Conservation (phyloP, 2,113 vertebrate genomes). For the Pionites leucogaster region DNA sequence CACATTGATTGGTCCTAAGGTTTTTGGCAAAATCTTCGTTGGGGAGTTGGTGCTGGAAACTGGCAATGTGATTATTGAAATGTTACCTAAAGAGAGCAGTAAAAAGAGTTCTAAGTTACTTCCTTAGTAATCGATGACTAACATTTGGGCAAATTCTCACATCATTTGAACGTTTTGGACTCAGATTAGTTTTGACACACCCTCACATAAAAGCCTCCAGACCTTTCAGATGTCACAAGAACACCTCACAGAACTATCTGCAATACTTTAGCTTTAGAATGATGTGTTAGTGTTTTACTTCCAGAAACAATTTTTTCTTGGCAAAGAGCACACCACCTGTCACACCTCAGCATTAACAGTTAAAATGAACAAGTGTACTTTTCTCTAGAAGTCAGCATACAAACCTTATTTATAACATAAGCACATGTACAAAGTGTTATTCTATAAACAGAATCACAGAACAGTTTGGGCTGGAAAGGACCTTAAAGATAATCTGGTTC, state of each 20-base stretch:
- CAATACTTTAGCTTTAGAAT: background rate
- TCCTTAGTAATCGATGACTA: background rate
- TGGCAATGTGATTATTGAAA: constrained; percentile 75
- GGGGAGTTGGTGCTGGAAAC: constrained; percentile 76
- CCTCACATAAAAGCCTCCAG: background rate
- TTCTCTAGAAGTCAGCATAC: background rate
- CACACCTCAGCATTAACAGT: background rate
- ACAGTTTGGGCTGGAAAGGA: background rate
- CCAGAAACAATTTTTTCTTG: background rate
- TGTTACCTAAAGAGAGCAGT: constrained; percentile 70
- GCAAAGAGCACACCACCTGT: background rate
- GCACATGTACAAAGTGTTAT: fast-evolving
- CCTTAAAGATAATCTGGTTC: background rate
- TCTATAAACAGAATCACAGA: background rate
- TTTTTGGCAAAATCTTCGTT: constrained; percentile 81
- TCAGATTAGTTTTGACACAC: background rate
- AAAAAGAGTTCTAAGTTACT: constrained; percentile 3
- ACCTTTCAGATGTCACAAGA: background rate
- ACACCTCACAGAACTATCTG: background rate
- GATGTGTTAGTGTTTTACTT: background rate
- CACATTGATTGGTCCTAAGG: constrained; percentile 80
- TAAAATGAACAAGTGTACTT: background rate
- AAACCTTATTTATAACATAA: background rate
- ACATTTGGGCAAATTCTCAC: background rate
- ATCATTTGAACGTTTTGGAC: background rate